Conservation (phyloP, 2,113 vertebrate species). For the Mus pahari region DNA sequence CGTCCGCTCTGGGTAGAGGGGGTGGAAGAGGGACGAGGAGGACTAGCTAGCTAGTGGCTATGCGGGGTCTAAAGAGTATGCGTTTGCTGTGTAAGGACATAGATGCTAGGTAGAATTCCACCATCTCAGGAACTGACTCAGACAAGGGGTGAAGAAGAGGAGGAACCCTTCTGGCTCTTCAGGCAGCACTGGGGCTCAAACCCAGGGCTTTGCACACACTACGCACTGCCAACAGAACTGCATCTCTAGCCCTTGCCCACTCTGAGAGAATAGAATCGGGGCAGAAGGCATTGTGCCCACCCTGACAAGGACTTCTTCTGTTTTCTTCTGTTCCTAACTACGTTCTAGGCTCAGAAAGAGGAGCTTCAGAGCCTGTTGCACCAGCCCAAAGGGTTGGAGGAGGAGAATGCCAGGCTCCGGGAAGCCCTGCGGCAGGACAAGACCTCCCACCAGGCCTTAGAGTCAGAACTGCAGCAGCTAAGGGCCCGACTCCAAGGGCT, state of each 20-base stretch:
- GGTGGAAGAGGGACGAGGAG: neutral
- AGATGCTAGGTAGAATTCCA: neutral
- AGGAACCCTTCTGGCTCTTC: neutral
- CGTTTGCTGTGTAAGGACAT: neutral
- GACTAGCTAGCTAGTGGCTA: neutral
- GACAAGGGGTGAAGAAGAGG: neutral
- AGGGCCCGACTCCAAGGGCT: conserved; percentile 84
- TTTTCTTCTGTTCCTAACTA: neutral
- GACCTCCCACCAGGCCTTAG: conserved; percentile 84
- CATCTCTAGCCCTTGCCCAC: neutral
- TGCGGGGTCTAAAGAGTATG: neutral
- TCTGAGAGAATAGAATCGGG: neutral
- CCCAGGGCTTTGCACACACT: neutral
- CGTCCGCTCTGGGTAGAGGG: neutral
- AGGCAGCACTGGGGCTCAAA: neutral
- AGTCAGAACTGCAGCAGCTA: conserved; percentile 88
- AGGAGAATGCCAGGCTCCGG: conserved; percentile 55
- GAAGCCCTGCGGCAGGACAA: conserved; percentile 84
- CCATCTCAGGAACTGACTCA: neutral
- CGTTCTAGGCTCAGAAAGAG: conserved; percentile 86
- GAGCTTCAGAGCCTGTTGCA: conserved; percentile 83
- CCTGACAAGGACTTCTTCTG: neutral
- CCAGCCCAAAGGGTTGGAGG: conserved; percentile 50
- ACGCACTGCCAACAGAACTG: neutral
- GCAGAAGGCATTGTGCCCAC: neutral